Evolutionary conservation across 2,113 vertebrate genomes (phyloP).

Genomic region (Gymnocephalus cernua): DNA sequence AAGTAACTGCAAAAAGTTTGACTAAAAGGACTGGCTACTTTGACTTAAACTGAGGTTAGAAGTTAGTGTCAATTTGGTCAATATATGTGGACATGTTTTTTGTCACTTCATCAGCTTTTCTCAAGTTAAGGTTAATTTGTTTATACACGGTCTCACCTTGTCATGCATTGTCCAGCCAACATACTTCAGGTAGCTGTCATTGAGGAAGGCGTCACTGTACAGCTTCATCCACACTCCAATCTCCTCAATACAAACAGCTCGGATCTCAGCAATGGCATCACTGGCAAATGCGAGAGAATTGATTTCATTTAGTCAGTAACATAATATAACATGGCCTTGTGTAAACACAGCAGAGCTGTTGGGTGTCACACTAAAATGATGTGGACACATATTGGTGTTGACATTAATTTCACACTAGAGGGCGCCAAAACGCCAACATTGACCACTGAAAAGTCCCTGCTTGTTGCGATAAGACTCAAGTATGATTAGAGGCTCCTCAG

Average conservation of each 20-base stretch:
- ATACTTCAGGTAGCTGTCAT: constrained; percentile 98
- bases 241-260: constrained; percentile 96
- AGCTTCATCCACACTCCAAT: constrained; percentile 86
- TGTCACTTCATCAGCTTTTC: not conserved
- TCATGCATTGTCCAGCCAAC: constrained; percentile 91
- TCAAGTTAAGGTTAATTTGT: not conserved
- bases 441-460: not conserved
- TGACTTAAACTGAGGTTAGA: constrained; percentile 3
- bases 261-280: constrained; percentile 72
- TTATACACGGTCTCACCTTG: constrained; percentile 74
- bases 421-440: constrained; percentile 37
- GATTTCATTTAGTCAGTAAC: not conserved
- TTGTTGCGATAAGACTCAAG: constrained; percentile 5
- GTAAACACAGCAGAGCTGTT: not conserved
- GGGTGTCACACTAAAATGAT: not conserved
- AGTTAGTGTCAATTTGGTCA: not conserved
- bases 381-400: not conserved
- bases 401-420: constrained; percentile 52
- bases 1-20: not conserved
- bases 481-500: not conserved
- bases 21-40: not conserved
- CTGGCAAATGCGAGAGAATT: constrained; percentile 38
- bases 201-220: constrained; percentile 98
- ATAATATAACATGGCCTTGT: not conserved
- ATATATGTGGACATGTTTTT: not conserved